Conservation (phyloP, 2,797 vertebrate species). For the Rousettus madagascariensis region DNA sequence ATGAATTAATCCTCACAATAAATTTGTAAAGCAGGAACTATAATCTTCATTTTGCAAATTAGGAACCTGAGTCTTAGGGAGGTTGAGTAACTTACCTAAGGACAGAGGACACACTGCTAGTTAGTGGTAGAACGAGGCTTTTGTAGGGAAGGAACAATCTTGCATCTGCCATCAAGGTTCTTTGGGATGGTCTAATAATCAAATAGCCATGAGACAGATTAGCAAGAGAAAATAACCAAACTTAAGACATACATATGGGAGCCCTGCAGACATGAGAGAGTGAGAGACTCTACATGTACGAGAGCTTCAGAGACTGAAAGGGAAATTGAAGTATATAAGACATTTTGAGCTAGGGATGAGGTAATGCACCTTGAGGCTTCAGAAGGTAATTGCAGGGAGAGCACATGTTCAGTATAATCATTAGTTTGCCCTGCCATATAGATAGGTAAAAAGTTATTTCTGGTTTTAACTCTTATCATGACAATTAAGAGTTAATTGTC, state of each 20-base stretch:
- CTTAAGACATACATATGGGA: neutral
- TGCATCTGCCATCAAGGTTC: too few relatives aligned
- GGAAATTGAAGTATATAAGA: neutral
- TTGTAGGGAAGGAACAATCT: too few relatives aligned
- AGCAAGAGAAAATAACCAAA: neutral
- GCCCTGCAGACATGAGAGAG: neutral
- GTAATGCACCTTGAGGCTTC: neutral
- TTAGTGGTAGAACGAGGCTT: neutral
- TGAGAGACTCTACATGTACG: neutral
- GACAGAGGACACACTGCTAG: neutral
- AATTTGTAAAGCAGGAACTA: neutral
- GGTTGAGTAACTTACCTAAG: neutral
- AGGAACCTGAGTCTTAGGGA: neutral
- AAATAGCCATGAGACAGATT: neutral
- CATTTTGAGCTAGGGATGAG: neutral
- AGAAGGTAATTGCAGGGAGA: neutral
- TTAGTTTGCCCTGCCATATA: neutral
- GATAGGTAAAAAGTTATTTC: neutral
- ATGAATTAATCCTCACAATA: neutral
- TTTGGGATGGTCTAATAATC: neutral
- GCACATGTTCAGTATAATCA: too few relatives aligned
- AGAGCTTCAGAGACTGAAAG: neutral
- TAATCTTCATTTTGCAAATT: slow-evolving; percentile 11
- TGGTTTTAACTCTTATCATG: neutral
- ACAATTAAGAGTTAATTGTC: too few relatives aligned